Evolutionary conservation across 2,797 vertebrate genomes (phyloP).

Genomic region (Lemur catta): DNA sequence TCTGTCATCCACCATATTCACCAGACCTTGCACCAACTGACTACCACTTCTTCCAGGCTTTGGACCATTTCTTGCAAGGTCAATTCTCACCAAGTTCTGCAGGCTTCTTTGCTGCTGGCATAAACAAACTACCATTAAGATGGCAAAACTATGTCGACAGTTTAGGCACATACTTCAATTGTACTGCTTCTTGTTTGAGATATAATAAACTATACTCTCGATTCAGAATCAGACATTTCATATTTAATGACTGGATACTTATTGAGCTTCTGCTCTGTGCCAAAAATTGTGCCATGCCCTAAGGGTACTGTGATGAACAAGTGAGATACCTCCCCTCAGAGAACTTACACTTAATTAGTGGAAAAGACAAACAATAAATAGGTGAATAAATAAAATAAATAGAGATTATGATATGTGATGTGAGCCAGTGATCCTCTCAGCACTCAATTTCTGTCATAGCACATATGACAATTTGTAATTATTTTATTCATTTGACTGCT

Average conservation of each 20-base stretch:
- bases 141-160: too few species aligned
- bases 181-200: too few species aligned
- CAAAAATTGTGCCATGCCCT: neutral
- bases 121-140: too few species aligned
- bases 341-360: neutral
- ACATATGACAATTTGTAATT: conserved; percentile 28
- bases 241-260: neutral
- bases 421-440: neutral
- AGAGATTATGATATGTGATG: neutral
- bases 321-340: neutral
- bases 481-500: conserved; percentile 45
- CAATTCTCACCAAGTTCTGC: too few species aligned
- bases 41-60: too few species aligned
- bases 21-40: too few species aligned
- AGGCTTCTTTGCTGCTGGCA: too few species aligned
- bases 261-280: conserved; percentile 16
- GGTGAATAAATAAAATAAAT: neutral
- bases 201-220: too few species aligned
- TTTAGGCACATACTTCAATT: too few species aligned
- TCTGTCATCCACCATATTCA: too few species aligned
- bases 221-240: too few species aligned
- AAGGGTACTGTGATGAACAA: neutral
- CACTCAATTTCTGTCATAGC: neutral
- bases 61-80: too few species aligned
- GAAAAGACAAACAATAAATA: conserved; percentile 39